A percentile compares a stretch with the other conserved stretches of the same genome.
phyloP scores from a whole-genome alignment of 2,113 vertebrate genomes.

The Anolis carolinensis region DNA sequence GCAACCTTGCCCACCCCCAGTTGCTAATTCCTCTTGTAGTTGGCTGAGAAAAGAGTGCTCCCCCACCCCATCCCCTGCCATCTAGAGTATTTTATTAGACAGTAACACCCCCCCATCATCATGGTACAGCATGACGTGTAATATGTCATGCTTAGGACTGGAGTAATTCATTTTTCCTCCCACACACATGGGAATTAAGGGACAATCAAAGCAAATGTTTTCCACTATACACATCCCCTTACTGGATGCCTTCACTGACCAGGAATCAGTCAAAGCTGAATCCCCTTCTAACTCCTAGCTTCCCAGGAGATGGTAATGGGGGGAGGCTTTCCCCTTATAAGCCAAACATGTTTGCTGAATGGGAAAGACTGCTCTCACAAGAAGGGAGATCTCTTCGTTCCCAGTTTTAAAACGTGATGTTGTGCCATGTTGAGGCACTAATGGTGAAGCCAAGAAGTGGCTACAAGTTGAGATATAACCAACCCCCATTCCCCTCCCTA shows the following conservation, averaged over 20 bases:
- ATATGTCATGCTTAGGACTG: constrained; percentile 55
- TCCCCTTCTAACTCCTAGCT: constrained; percentile 47
- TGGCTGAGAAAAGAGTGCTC: constrained; percentile 24
- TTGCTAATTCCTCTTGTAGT: constrained; percentile 32
- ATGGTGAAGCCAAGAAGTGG: constrained; percentile 63
- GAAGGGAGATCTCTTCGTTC: constrained; percentile 58
- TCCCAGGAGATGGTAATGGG: constrained; percentile 49
- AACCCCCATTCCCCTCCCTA: constrained; percentile 22
- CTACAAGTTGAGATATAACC: constrained; percentile 6
- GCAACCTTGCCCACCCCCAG: constrained; percentile 14
- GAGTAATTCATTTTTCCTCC: constrained; percentile 55
- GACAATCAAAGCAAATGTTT: constrained; percentile 56
- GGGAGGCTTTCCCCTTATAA: constrained; percentile 62
- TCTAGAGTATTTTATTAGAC: background rate
- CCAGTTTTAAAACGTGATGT: constrained; percentile 62
- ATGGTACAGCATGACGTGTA: constrained; percentile 40
- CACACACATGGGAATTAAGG: constrained; percentile 38
- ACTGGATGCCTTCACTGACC: constrained; percentile 49
- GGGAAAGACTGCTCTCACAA: constrained; percentile 63
- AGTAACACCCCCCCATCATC: constrained; percentile 35
- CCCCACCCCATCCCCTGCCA: background rate
- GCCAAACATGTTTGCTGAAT: constrained; percentile 59
- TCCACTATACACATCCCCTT: constrained; percentile 61
- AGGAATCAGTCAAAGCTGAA: constrained; percentile 56
- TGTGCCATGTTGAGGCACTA: constrained; percentile 43